phyloP scores from a whole-genome alignment of 2,888 invertebrate genomes.

The Emesis furor region DNA sequence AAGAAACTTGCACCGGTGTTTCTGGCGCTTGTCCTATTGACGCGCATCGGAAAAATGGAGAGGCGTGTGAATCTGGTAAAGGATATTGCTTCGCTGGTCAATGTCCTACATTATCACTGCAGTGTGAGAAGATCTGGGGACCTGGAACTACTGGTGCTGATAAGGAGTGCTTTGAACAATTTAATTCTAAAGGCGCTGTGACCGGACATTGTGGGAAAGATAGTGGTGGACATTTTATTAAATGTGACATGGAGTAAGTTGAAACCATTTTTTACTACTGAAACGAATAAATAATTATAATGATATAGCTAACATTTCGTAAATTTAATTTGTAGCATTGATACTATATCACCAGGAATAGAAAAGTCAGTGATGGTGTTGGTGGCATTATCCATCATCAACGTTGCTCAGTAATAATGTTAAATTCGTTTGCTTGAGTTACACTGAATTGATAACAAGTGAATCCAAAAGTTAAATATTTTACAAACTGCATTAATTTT shows the following conservation, averaged over 20 bases:
- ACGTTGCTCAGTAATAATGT: too few species aligned
- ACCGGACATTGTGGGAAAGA: conserved; percentile 99
- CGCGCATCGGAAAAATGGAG: conserved; percentile 98
- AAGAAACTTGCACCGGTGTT: conserved; percentile 98
- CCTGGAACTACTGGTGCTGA: conserved; percentile 95
- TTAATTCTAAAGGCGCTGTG: conserved; percentile 98
- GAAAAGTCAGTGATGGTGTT: too few species aligned
- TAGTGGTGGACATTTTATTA: conserved; percentile 94
- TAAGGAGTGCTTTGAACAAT: conserved; percentile 97
- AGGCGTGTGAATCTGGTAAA: conserved; percentile 94
- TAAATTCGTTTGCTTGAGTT: too few species aligned
- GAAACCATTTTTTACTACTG: background rate
- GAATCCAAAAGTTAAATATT: too few species aligned
- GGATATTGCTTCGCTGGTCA: conserved; percentile 98
- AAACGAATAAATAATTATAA: too few species aligned
- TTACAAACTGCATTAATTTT: too few species aligned
- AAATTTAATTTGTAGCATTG: too few species aligned
- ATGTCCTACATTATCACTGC: conserved; percentile 97
- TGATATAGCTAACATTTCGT: too few species aligned
- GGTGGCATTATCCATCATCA: too few species aligned
- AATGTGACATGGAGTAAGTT: conserved; percentile 97
- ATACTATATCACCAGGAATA: too few species aligned
- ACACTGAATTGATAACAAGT: too few species aligned
- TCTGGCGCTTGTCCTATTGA: conserved; percentile 98
- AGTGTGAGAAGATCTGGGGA: conserved; percentile 99